Conservation (phyloP, 1,140 invertebrate species). For the Metaphire vulgaris region DNA sequence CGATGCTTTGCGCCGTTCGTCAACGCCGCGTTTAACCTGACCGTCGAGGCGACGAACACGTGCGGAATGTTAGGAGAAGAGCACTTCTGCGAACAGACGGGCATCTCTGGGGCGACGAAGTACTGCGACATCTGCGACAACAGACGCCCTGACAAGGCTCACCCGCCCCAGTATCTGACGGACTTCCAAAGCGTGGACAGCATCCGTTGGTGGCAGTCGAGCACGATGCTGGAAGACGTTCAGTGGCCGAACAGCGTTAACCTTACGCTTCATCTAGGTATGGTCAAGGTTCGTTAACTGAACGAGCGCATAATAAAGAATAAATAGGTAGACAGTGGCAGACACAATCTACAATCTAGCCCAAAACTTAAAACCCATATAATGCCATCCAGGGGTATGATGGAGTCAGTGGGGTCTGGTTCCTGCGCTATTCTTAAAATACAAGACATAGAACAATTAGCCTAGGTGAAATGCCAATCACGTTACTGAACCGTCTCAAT, state of each 20-base stretch:
- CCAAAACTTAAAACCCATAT: too few relatives aligned
- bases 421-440: too few relatives aligned
- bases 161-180: constrained; percentile 76
- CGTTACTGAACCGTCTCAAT: too few relatives aligned
- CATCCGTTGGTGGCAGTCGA: constrained; percentile 75
- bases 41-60: constrained; percentile 77
- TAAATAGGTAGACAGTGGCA: too few relatives aligned
- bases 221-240: constrained; percentile 58
- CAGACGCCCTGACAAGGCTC: constrained; percentile 50
- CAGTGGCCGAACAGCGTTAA: constrained; percentile 49
- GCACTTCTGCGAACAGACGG: constrained; percentile 45
- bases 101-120: constrained; percentile 36
- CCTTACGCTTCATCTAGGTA: constrained; percentile 58
- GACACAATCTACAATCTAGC: too few relatives aligned
- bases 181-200: constrained; percentile 76
- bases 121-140: constrained; percentile 31
- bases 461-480: too few relatives aligned
- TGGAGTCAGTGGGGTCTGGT: too few relatives aligned
- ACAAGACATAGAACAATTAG: too few relatives aligned
- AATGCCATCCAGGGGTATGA: too few relatives aligned
- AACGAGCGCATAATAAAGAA: too few relatives aligned
- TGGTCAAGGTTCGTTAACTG: too few relatives aligned
- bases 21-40: constrained; percentile 86
- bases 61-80: constrained; percentile 62
- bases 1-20: constrained; percentile 95